Conservation (phyloP, 2,113 vertebrate genomes). For the Chloebia gouldiae region DNA sequence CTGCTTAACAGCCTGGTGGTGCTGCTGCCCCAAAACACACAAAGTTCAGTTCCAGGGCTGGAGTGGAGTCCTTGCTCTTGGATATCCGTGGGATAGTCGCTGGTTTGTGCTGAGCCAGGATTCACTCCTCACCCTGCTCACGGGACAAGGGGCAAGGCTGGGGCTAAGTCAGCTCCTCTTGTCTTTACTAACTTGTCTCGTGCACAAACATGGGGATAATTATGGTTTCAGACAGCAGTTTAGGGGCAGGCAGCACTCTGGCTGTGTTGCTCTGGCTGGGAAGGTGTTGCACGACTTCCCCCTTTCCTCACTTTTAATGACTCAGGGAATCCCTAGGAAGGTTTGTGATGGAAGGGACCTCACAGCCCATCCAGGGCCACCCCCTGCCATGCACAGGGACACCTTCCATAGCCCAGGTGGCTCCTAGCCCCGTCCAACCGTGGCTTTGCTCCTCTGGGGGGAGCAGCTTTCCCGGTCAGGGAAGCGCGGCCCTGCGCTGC, state of each 20-base stretch:
- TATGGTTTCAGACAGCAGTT: rapidly evolving
- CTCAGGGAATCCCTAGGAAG: neutral
- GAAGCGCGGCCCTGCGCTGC: neutral
- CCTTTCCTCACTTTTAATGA: neutral
- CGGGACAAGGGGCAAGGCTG: rapidly evolving
- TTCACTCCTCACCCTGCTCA: rapidly evolving
- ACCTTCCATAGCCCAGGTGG: neutral
- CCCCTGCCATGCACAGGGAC: neutral
- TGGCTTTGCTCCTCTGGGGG: neutral
- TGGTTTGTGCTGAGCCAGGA: rapidly evolving
- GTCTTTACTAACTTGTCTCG: rapidly evolving
- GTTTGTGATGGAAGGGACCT: neutral
- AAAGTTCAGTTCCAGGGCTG: neutral
- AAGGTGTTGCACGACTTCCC: neutral
- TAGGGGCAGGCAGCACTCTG: neutral
- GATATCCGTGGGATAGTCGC: rapidly evolving
- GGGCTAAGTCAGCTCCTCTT: neutral
- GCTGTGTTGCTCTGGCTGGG: no score
- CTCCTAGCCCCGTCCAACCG: neutral
- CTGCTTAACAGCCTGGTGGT: rapidly evolving
- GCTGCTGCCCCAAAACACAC: neutral
- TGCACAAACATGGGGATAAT: rapidly evolving
- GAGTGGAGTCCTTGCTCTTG: rapidly evolving
- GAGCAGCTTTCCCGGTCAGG: neutral
- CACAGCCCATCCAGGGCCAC: no score